phyloP scores from a whole-genome alignment of 2,113 vertebrate genomes.

The Apaloderma vittatum region DNA sequence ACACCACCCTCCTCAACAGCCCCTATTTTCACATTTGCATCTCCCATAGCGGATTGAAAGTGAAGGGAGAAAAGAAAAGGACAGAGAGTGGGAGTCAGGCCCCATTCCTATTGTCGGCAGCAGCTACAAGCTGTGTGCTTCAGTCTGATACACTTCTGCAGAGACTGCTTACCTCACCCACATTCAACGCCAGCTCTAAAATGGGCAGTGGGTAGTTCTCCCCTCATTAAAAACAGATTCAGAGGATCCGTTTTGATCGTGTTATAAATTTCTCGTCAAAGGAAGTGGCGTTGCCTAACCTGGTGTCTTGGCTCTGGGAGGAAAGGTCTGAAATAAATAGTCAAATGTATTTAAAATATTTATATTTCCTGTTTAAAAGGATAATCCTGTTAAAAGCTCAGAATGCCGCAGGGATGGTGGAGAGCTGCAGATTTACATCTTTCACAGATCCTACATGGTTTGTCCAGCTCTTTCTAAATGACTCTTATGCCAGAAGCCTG shows the following conservation, averaged over 20 bases:
- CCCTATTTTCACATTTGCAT: neutral
- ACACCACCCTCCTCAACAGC: neutral
- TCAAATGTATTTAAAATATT: too few species aligned
- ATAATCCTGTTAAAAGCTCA: too few species aligned
- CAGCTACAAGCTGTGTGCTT: neutral
- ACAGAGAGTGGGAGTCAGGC: accelerated
- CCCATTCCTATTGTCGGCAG: neutral
- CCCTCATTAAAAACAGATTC: neutral
- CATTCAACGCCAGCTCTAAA: neutral
- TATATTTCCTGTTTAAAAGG: too few species aligned
- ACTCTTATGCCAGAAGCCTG: too few species aligned
- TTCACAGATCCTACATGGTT: too few species aligned
- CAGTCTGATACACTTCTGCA: neutral
- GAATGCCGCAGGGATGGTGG: too few species aligned
- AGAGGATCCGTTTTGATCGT: too few species aligned
- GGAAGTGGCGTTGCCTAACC: neutral
- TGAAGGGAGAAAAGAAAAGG: neutral
- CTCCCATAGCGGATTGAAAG: neutral
- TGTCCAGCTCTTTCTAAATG: too few species aligned
- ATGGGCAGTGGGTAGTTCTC: neutral
- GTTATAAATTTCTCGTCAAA: too few species aligned
- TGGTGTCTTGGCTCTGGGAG: neutral
- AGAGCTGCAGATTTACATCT: too few species aligned
- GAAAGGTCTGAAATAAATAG: neutral
- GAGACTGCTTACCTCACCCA: accelerated